These are phyloP conservation scores for Caprella mutica DNA, from an alignment of 2,888 invertebrate species.

Conservation along the genomic window DNA sequence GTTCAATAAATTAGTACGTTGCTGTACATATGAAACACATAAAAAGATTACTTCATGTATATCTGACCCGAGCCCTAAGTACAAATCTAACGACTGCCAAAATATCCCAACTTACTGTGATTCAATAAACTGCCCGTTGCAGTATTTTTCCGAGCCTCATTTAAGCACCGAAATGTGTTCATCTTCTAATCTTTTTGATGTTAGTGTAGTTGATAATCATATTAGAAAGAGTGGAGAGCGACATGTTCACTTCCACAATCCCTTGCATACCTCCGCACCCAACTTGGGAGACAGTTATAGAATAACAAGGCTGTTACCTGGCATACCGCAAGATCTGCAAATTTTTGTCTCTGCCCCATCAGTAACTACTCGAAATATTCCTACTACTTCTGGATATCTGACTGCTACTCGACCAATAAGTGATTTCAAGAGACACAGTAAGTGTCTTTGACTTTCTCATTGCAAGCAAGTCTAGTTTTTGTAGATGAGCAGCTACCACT, in stretches of 20 bases:
- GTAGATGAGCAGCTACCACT: slow-evolving; percentile 9
- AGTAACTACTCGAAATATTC: too few relatives aligned
- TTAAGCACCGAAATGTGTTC: not conserved
- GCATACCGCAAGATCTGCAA: slow-evolving; percentile 3
- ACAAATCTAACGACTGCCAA: not conserved
- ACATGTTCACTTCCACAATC: slow-evolving; percentile 1
- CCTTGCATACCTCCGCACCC: slow-evolving; percentile 5
- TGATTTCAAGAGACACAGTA: slow-evolving; percentile 7
- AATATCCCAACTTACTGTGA: not conserved
- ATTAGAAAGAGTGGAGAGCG: too few relatives aligned
- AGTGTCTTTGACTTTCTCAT: not conserved
- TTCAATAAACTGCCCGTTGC: slow-evolving; percentile 2
- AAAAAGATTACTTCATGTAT: too few relatives aligned
- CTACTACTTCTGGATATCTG: slow-evolving; percentile 5
- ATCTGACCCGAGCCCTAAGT: too few relatives aligned
- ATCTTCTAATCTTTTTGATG: not conserved
- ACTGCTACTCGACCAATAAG: not conserved
- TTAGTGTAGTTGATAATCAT: too few relatives aligned
- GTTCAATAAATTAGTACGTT: too few relatives aligned
- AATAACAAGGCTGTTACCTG: not conserved
- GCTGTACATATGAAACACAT: too few relatives aligned
- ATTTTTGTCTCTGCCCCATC: too few relatives aligned
- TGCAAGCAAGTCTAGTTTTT: not conserved
- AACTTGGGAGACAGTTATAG: slow-evolving; percentile 3
- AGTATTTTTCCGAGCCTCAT: slow-evolving; percentile 8